Base-by-base conservation (phyloP, 2,888 invertebrate species). In the Macrosiphum euphorbiae region DNA sequence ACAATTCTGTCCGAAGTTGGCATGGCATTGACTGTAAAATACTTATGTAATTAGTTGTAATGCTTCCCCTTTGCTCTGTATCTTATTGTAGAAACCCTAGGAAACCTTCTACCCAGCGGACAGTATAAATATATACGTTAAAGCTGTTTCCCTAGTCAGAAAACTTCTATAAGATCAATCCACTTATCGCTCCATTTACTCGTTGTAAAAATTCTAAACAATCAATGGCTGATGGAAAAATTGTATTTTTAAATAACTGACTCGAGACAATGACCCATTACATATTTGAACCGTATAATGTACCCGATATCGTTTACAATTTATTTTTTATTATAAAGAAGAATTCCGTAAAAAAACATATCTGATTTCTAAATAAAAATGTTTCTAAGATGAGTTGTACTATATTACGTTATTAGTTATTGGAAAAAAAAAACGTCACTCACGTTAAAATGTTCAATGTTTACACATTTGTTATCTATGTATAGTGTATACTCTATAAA, bases 21-120 rank as follows among this genome's bases (percentile, higher is more conserved):
- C 61, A 13, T 41, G 50, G 28, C 28, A 44, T 35, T 44, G 3
- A 52, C 44, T 41, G 16, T 85, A 55, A 85, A 91, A 91, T 91
- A 91, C 84, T 91, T 85, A 55, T 84, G 84, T 85, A 85, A 90
- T 90, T 90, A 90, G 90, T 90, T 90, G 41, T 91, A 55, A 85
- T 50, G 55, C 28, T 41, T 41, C 41, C 41, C 41, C 4, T 85
- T 52, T 35, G 13, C 26, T 41, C 41, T 78, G 28, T 28, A 4
- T 41, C 55, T 84, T 24, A 85, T n/a, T 55, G 20, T 44, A 20
- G 35, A 92, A 90, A 52, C 58, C 41, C n/a, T 58, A 10, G 26
- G 26, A 92, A 58, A 16, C 67, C 67, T 2, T 3, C 35, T 7
- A 10, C 10, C 47, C 13, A n/a, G 35, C 4, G 16, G 1, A 55